phyloP scores from a whole-genome alignment of 2,797 vertebrate genomes.

The Triplophysa bombifrons region DNA sequence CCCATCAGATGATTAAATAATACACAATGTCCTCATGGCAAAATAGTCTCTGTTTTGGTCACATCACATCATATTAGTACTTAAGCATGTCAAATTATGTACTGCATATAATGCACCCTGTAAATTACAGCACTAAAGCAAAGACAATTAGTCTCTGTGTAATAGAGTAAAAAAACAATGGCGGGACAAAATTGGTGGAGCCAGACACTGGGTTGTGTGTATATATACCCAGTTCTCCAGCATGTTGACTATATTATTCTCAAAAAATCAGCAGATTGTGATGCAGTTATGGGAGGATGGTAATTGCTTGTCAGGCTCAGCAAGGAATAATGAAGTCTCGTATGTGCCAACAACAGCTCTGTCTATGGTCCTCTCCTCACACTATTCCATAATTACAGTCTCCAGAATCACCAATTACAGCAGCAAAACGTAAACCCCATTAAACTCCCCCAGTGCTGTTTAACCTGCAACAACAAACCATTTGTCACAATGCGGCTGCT shows the following conservation, averaged over 20 bases:
- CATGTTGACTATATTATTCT: conserved; percentile 10
- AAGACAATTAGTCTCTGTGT: neutral
- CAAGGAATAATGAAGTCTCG: conserved; percentile 52
- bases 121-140: conserved; percentile 1
- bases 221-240: conserved; percentile 12
- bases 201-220: conserved; percentile 1
- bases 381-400: conserved; percentile 50
- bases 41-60: neutral
- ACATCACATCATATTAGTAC: neutral
- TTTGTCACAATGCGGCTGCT: conserved; percentile 46
- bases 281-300: conserved; percentile 12
- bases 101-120: neutral
- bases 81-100: neutral
- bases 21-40: conserved; percentile 44
- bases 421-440: conserved; percentile 52
- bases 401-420: conserved; percentile 46
- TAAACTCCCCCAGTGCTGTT: conserved; percentile 39
- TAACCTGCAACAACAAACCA: conserved; percentile 48
- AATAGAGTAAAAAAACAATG: neutral
- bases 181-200: neutral
- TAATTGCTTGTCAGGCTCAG: conserved; percentile 44
- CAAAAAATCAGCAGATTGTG: conserved; percentile 16
- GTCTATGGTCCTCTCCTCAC: conserved; percentile 31
- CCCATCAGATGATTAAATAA: conserved; percentile 22
- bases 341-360: conserved; percentile 32